phyloP scores from a whole-genome alignment of 2,113 vertebrate species.

The Parotia lawesii region DNA sequence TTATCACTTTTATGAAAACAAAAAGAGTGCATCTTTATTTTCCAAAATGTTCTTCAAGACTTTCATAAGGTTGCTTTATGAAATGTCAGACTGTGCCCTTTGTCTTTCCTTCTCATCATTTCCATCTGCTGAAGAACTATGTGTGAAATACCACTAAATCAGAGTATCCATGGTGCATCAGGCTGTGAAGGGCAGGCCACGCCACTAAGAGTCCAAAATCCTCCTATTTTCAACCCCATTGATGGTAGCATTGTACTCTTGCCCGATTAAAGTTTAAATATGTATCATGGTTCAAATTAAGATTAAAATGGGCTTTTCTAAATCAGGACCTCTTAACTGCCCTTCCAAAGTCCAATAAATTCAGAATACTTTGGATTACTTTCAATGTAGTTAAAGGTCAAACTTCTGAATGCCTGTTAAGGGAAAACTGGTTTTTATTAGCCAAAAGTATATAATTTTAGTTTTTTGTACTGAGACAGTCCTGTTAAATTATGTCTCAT shows the following conservation, averaged over 20 bases:
- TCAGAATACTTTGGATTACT: neutral
- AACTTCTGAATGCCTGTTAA: neutral
- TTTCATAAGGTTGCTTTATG: neutral
- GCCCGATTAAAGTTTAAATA: neutral
- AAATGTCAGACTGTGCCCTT: neutral
- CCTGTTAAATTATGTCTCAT: neutral
- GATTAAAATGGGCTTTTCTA: neutral
- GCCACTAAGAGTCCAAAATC: neutral
- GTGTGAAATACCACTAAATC: neutral
- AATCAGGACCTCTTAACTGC: neutral
- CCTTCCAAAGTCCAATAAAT: neutral
- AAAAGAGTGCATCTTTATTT: neutral
- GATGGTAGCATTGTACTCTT: neutral
- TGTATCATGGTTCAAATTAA: neutral
- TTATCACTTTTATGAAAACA: neutral
- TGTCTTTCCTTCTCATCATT: neutral
- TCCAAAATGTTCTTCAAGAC: neutral
- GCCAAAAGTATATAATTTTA: neutral
- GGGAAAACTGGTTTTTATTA: neutral
- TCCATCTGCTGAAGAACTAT: neutral
- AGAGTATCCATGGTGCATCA: neutral
- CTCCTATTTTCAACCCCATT: neutral
- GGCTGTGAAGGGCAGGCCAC: neutral
- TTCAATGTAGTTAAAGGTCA: neutral
- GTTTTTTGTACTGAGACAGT: neutral